These are phyloP conservation scores for Paracentrotus lividus DNA, from an alignment of 53 echinoderm and acorn worm genomes.

Conservation along the genomic window DNA sequence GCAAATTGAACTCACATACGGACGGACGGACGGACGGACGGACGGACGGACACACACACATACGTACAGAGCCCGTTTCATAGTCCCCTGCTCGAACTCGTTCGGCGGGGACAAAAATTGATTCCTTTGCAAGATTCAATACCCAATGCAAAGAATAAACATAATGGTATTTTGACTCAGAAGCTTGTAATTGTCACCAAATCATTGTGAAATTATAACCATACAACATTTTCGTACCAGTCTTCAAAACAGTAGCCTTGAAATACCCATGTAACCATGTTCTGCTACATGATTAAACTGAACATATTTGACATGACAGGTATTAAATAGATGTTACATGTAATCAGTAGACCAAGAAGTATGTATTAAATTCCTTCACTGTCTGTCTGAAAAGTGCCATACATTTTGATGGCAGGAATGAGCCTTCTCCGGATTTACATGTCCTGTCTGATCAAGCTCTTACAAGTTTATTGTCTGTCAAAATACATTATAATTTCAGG, in stretches of 20 bases:
- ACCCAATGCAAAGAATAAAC: no score
- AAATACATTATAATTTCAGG: neutral
- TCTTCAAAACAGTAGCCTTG: neutral
- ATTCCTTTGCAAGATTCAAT: no score
- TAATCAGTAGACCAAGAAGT: neutral
- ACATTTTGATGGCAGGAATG: neutral
- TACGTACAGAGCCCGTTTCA: no score
- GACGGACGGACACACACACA: no score
- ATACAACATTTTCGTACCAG: no score
- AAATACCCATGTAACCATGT: neutral
- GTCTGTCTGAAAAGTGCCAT: neutral
- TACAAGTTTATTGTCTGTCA: neutral
- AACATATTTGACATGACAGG: neutral
- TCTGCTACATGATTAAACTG: neutral
- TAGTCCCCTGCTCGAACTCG: no score
- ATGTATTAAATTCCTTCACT: slow-evolving; percentile 8
- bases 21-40: no score
- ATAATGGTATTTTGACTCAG: no score
- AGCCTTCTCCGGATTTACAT: neutral
- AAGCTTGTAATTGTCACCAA: no score
- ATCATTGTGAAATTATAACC: no score
- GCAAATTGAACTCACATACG: no score
- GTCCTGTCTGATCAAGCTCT: neutral
- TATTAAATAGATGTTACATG: neutral
- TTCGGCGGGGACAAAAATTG: no score